These are phyloP conservation scores for Apogon hyalosoma DNA, from an alignment of 2,797 vertebrate species.

Conservation along the genomic window DNA sequence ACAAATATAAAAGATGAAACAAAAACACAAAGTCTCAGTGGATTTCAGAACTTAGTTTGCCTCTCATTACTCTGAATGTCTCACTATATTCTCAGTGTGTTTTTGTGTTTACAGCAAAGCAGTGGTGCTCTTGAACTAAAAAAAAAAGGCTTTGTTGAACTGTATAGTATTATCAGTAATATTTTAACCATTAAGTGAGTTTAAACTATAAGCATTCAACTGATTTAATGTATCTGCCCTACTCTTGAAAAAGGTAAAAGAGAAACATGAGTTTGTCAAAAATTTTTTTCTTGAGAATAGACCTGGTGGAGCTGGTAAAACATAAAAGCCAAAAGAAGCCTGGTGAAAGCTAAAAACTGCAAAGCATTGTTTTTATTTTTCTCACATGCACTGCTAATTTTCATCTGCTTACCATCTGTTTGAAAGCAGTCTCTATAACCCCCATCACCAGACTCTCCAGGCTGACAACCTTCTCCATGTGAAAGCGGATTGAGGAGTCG, in stretches of 20 bases:
- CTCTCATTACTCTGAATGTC: neutral
- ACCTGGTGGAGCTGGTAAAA: neutral
- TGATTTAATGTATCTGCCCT: too few species aligned
- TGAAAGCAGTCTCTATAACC: conserved; percentile 96
- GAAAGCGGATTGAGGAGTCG: conserved; percentile 85
- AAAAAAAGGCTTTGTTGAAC: conserved; percentile 7
- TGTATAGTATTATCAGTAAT: conserved; percentile 9
- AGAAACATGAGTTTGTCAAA: neutral
- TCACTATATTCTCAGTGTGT: conserved; percentile 37
- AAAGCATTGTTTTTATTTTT: neutral
- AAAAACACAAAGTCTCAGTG: conserved; percentile 16
- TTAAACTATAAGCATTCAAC: neutral
- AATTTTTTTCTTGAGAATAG: neutral
- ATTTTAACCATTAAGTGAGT: conserved; percentile 15
- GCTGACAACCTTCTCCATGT: conserved; percentile 94
- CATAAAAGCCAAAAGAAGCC: neutral
- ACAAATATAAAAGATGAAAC: conserved; percentile 7
- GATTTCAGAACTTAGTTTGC: conserved; percentile 12
- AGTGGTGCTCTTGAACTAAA: conserved; percentile 3
- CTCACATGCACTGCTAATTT: neutral
- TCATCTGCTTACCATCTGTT: conserved; percentile 89
- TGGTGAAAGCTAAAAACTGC: conserved; percentile 5
- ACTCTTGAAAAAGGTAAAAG: neutral
- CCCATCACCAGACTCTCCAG: conserved; percentile 94
- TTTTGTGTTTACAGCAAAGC: conserved; percentile 40